Base-by-base conservation (phyloP, 2,888 invertebrate genomes). In the Phaedon cochleariae region DNA sequence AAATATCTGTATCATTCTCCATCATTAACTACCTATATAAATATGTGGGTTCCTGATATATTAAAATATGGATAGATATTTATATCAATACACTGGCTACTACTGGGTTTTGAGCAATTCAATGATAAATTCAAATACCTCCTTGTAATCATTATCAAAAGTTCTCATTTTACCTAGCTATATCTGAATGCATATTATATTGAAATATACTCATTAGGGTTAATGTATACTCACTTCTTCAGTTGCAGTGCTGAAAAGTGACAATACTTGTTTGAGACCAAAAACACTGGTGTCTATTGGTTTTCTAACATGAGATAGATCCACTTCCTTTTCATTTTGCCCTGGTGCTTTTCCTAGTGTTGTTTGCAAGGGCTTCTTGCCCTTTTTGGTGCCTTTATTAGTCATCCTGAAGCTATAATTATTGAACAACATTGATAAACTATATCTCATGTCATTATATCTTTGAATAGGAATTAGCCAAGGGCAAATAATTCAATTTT, bases 161-260 rank as follows among this genome's bases (percentile, higher is more conserved):
- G n/a, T n/a, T n/a, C n/a, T n/a, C n/a, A n/a, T n/a, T n/a, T n/a
- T n/a, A n/a, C n/a, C n/a, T n/a, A n/a, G n/a, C n/a, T n/a, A n/a
- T n/a, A n/a, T n/a, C n/a, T 26, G 6, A 6, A 26, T 26, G 26
- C 26, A 26, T 6, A 54, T 34, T 18, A 34, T n/a, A 54, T 9
- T n/a, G n/a, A n/a, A n/a, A n/a, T n/a, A n/a, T n/a, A n/a, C n/a
- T n/a, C n/a, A n/a, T n/a, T n/a, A n/a, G n/a, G n/a, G n/a, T n/a
- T n/a, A n/a, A n/a, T n/a, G n/a, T n/a, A 46, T 20, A 59, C 69
- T 78, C 82, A 93, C 90, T 87, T 93, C 94, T 74, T 89, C 88
- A 73, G 91, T 93, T 58, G 92, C 93, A 76, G 88, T 88, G 77
- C 92, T 90, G 79, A 90, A 89, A 65, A 93, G 87, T 77, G 89